Percentiles rank a stretch among this genome's conserved stretches.
Conservation (phyloP, 2,113 vertebrate species). For the Hemicordylus capensis region DNA sequence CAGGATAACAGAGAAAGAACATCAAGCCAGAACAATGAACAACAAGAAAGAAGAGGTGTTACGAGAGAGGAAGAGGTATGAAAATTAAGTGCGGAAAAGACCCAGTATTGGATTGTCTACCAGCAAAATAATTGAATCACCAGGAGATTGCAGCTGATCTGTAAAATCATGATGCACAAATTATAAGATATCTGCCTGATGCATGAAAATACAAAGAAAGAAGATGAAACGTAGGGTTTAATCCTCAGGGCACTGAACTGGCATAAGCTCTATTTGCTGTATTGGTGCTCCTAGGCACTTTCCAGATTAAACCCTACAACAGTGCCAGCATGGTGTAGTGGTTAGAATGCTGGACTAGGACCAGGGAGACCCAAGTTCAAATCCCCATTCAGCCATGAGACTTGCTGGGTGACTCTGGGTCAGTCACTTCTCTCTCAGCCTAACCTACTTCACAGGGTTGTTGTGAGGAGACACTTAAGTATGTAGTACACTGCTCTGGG, state of each 20-base stretch:
- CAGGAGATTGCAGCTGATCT: too few species aligned
- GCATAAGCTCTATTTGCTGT: not conserved
- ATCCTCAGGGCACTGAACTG: not conserved
- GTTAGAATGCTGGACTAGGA: too few species aligned
- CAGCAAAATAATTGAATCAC: not conserved
- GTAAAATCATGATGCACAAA: not conserved
- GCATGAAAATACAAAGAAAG: not conserved
- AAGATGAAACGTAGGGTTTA: not conserved
- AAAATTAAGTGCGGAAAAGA: not conserved
- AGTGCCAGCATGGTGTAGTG: too few species aligned
- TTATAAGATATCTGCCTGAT: not conserved
- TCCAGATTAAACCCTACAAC: too few species aligned
- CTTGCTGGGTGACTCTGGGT: too few species aligned
- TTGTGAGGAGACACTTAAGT: too few species aligned
- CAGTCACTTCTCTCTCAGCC: too few species aligned
- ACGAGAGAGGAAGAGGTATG: too few species aligned
- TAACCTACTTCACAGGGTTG: too few species aligned
- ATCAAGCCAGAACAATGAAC: not conserved
- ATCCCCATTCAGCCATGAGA: too few species aligned
- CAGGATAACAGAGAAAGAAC: not conserved
- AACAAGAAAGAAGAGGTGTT: not conserved
- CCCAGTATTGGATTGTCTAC: not conserved
- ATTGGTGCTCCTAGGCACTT: not conserved
- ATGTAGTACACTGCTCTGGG: too few species aligned
- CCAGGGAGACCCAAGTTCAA: too few species aligned